A percentile compares a stretch with the other conserved stretches of the same genome.
These are phyloP conservation scores for Pseudopipra pipra DNA, from an alignment of 2,113 vertebrate species.

Conservation along the genomic window DNA sequence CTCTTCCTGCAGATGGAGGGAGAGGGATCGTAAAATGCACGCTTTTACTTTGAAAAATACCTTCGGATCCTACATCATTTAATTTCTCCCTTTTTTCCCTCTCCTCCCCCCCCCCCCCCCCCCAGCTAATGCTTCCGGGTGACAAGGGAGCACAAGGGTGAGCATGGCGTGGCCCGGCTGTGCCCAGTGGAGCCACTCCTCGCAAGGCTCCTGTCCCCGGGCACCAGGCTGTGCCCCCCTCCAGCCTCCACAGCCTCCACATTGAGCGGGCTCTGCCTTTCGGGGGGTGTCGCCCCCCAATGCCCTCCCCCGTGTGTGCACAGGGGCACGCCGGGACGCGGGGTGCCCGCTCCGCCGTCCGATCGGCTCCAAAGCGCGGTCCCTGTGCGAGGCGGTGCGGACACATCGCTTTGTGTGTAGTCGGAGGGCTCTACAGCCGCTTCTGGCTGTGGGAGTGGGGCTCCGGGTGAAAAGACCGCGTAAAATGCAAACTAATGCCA, in stretches of 20 bases:
- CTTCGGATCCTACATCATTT: constrained; percentile 39
- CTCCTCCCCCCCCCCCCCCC: too few species aligned
- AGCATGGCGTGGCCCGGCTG: neutral
- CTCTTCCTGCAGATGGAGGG: constrained; percentile 49
- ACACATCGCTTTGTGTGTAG: neutral
- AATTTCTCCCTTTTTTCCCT: neutral
- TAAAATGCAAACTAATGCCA: constrained; percentile 26
- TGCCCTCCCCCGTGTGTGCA: neutral
- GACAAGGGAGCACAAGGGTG: neutral
- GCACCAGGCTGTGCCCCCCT: neutral
- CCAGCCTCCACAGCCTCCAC: neutral
- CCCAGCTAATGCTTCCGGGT: constrained; percentile 64
- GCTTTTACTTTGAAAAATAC: constrained; percentile 59
- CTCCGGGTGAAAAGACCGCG: neutral
- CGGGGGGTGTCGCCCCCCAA: too few species aligned
- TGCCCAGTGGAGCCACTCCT: neutral
- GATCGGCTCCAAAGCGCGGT: neutral
- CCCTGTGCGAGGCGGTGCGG: neutral
- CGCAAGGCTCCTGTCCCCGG: too few species aligned
- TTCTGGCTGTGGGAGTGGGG: neutral
- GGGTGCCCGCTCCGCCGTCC: neutral
- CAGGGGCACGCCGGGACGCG: neutral
- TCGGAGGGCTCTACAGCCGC: neutral
- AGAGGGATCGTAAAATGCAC: constrained; percentile 59
- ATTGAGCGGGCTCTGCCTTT: too few species aligned